Evolutionary conservation across 92 coral and sea anemone species (phyloP), one percentile per base, ranked within the genome.

Genomic region (Muricea muricata): DNA sequence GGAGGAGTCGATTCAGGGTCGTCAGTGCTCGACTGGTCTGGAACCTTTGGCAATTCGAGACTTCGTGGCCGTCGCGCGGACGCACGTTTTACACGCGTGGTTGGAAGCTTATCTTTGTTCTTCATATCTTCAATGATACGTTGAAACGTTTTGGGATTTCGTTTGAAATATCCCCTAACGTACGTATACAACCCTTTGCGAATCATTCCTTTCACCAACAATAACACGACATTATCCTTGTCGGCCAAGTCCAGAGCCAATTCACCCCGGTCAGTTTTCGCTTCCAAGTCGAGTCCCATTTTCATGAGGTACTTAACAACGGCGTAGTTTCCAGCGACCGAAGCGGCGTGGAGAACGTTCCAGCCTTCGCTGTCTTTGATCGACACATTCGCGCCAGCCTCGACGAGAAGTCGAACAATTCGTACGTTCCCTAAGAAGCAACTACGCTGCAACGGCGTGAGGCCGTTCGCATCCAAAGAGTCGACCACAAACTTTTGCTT

Each of bases 311-410:
- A 97, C 45, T 94, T 89, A 73, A 97, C 79, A 31, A 97, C 91
- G 18, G 99, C 86, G 39, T 87, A 81, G 61, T 97, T 93, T 7
- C 98, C 93, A 7, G 99, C 99, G 39, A 97, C 97, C 10, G 98
- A 91, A 24, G 99, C 93, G 0, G 99, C 99, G 45, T 97, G 99
- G 57, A 97, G 79, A 1, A 97, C 94, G 6, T 94, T 97, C 99
- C 99, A 97, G 2, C 99, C 99, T 81, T 97, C 99, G 40, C 92
- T 92, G 67, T 97, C 99, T 46, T 97, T 97, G 25, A 97, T 97
- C 28, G 88, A 80, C 4, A 97, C 47, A 56, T 97, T 93, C 12
- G 99, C 99, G 17, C 98, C 99, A 73, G 90, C 88, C 1, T 90
- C 83, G 20, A 97, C 91, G 7, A 97, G 90, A 32, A 97, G 65